These are phyloP conservation scores for Brachypterus glaber DNA, from an alignment of 2,888 invertebrate genomes.

Conservation along the genomic window DNA sequence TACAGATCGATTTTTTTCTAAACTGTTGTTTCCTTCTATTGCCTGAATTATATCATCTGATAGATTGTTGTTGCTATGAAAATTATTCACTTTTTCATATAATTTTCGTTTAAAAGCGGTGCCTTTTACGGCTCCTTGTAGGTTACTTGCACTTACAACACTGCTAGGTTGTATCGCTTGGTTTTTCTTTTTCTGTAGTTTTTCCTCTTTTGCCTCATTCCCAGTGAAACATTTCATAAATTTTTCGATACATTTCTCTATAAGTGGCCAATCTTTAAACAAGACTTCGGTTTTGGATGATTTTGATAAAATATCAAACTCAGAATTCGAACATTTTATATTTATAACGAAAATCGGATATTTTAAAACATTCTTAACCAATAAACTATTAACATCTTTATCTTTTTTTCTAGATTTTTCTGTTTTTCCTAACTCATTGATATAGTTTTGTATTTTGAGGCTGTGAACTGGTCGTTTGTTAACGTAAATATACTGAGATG, in stretches of 20 bases:
- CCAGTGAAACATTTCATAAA: conserved; percentile 30
- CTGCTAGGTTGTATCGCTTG: conserved; percentile 18
- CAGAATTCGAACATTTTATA: conserved; percentile 44
- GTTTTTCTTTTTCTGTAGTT: conserved; percentile 22
- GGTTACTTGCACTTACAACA: conserved; percentile 33
- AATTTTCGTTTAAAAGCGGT: conserved; percentile 39
- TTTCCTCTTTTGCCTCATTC: conserved; percentile 30
- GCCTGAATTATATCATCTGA: too few relatives aligned
- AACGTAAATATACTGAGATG: conserved; percentile 54
- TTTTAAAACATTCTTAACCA: neutral
- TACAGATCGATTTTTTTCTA: too few relatives aligned
- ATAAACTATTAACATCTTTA: too few relatives aligned
- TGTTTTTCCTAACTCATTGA: conserved; percentile 33
- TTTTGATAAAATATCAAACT: conserved; percentile 44
- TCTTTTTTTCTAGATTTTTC: conserved; percentile 12
- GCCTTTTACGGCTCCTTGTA: conserved; percentile 38
- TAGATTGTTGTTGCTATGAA: too few relatives aligned
- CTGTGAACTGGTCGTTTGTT: conserved; percentile 51
- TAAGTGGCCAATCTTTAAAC: conserved; percentile 44
- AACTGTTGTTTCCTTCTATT: too few relatives aligned
- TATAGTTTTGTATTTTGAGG: conserved; percentile 43
- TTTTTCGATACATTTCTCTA: conserved; percentile 39
- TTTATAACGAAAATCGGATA: conserved; percentile 45
- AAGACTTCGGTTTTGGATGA: conserved; percentile 44
- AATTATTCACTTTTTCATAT: too few relatives aligned